Evolutionary conservation across 2,113 vertebrate species (phyloP), one percentile per base, ranked within the genome.

Genomic region (Coracopsis vasa): DNA sequence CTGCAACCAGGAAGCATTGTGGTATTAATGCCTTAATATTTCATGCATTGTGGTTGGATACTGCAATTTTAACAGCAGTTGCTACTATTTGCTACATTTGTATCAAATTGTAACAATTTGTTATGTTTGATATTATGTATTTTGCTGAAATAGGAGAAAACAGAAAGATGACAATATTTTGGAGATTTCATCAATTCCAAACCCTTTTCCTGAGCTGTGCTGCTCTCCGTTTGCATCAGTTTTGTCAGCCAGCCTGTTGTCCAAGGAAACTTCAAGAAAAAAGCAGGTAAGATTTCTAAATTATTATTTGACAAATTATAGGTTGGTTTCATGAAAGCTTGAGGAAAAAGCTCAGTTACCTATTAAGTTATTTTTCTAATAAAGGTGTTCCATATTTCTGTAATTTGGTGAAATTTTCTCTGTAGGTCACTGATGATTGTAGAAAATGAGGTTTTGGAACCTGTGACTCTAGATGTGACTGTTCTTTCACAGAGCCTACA

Each of bases 201-300:
- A 98, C 94, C 98, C 98, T 91, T 99, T 99, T 90, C 98, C 98
- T 14, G 99, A 99, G 96, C 97, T 99, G 11, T 98, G 98, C 88
- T 98, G 98, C 45, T 98, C 98, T 79, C 94, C 98, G 4, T 96
- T 98, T 96, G 96, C 98, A 88, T 98, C 98, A 25, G 96, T 98
- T 87, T 97, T 98, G 86, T 98, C 99, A 77, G 97, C 98, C 92
- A 98, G 98, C 97, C 97, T 99, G 95, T 98, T 99, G 98, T 98
- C 99, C 84, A 99, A 98, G 98, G 98, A 98, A 97, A 99, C 98
- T 98, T 98, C 97, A 96, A 98, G 97, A 96, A 97, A 98, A 97
- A 98, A 98, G 97, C 99, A 99, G 98, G 99, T 99, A 98, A 98
- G 98, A 78, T 41, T 96, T 95, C 81, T 51, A 67, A 94, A 83